These are phyloP conservation scores for Danionella cerebrum DNA, from an alignment of 2,113 vertebrate species.

Conservation along the genomic window DNA sequence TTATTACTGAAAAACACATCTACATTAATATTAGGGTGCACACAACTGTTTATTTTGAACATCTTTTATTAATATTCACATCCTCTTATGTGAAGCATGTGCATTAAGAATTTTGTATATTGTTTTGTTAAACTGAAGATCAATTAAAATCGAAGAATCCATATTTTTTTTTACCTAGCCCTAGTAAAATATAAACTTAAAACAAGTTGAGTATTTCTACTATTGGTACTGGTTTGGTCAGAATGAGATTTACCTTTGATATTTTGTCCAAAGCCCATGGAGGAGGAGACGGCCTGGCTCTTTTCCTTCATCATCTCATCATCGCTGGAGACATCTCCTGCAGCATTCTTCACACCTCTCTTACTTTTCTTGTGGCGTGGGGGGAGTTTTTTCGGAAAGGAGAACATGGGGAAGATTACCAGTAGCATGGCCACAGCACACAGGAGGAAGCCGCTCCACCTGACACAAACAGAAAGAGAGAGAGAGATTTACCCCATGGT, in stretches of 20 bases:
- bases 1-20: too few relatives aligned
- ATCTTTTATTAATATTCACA: too few relatives aligned
- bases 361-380: constrained; percentile 92
- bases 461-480: constrained; percentile 35
- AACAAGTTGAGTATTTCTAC: too few relatives aligned
- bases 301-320: constrained; percentile 92
- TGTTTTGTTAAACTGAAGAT: too few relatives aligned
- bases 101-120: too few relatives aligned
- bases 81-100: too few relatives aligned
- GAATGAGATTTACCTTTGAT: constrained; percentile 70
- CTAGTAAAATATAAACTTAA: too few relatives aligned
- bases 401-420: constrained; percentile 98
- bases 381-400: constrained; percentile 96
- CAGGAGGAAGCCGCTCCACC: constrained; percentile 98
- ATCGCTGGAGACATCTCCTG: constrained; percentile 73
- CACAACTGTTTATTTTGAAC: too few relatives aligned
- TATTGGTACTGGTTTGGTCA: not conserved
- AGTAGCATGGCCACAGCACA: constrained; percentile 93
- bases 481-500: not conserved
- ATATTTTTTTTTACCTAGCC: too few relatives aligned
- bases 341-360: constrained; percentile 78
- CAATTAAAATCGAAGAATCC: too few relatives aligned
- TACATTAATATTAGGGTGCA: too few relatives aligned
- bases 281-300: constrained; percentile 73
- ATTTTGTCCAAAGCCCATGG: constrained; percentile 91